phyloP scores from a whole-genome alignment of 1,140 invertebrate species.

The Proctacanthus coquilletti region DNA sequence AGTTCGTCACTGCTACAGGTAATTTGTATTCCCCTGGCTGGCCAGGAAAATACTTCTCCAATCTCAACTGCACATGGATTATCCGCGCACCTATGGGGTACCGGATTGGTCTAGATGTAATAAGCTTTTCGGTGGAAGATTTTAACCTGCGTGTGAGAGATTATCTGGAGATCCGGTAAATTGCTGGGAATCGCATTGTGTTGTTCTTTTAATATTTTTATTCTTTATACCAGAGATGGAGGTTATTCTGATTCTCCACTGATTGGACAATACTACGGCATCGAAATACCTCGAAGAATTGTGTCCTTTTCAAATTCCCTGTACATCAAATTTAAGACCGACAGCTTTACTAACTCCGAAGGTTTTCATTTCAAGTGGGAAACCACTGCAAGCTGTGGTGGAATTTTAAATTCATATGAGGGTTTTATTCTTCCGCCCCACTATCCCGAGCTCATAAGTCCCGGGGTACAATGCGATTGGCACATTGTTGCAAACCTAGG shows the following conservation, averaged over 20 bases:
- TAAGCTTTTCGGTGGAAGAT: constrained; percentile 52
- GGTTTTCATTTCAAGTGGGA: constrained; percentile 57
- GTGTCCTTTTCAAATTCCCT: constrained; percentile 57
- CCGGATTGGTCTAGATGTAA: constrained; percentile 54
- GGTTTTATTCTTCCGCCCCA: constrained; percentile 68
- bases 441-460: constrained; percentile 58
- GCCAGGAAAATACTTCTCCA: too few relatives aligned
- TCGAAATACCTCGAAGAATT: constrained; percentile 36
- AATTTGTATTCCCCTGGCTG: too few relatives aligned
- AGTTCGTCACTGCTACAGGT: too few relatives aligned
- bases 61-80: too few relatives aligned
- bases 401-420: constrained; percentile 37
- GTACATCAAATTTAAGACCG: constrained; percentile 50
- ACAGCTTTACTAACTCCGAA: constrained; percentile 29
- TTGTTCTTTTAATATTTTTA: not conserved
- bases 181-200: too few relatives aligned
- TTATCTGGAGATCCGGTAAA: constrained; percentile 62
- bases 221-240: constrained; percentile 27
- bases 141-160: constrained; percentile 46
- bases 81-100: too few relatives aligned
- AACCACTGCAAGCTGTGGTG: constrained; percentile 48
- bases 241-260: constrained; percentile 36
- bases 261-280: constrained; percentile 54
- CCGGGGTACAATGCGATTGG: constrained; percentile 59
- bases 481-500: constrained; percentile 58